Evolutionary conservation across 2,888 invertebrate species (phyloP).

Genomic region (Drosophila peninsularis): DNA sequence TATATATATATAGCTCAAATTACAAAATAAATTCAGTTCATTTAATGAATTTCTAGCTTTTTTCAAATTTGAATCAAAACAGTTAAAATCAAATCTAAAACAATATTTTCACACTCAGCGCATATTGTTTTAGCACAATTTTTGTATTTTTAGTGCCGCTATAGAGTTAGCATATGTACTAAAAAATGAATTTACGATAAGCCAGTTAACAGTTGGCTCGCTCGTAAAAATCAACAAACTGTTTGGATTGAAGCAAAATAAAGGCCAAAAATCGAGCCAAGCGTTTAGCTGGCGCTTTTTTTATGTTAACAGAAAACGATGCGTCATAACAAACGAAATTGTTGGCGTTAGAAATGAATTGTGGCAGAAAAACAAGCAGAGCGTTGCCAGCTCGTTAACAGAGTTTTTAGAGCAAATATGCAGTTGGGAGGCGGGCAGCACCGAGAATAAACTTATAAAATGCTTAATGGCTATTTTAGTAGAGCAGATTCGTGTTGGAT

Average conservation of each 20-base stretch:
- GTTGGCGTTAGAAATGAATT: slow-evolving; percentile 1
- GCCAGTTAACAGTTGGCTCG: slow-evolving; percentile 1
- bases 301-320: slow-evolving; percentile 6
- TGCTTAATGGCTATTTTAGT: slow-evolving; percentile 8
- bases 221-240: slow-evolving; percentile 13
- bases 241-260: slow-evolving; percentile 10
- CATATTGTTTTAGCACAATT: not conserved
- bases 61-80: not conserved
- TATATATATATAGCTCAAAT: not conserved
- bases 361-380: not conserved
- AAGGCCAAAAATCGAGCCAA: slow-evolving; percentile 4
- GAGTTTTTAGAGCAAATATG: slow-evolving; percentile 7
- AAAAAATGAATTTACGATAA: not conserved
- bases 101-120: not conserved
- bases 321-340: slow-evolving; percentile 18
- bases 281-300: not conserved
- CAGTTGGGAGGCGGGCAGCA: too few relatives aligned
- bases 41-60: not conserved
- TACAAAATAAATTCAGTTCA: not conserved
- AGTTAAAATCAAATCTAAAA: not conserved
- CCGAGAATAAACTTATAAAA: not conserved
- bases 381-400: slow-evolving; percentile 8
- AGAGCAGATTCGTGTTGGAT: not conserved
- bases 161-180: not conserved
- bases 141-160: not conserved